phyloP scores from a whole-genome alignment of 2,888 invertebrate species.

The Dryomyza anilis region DNA sequence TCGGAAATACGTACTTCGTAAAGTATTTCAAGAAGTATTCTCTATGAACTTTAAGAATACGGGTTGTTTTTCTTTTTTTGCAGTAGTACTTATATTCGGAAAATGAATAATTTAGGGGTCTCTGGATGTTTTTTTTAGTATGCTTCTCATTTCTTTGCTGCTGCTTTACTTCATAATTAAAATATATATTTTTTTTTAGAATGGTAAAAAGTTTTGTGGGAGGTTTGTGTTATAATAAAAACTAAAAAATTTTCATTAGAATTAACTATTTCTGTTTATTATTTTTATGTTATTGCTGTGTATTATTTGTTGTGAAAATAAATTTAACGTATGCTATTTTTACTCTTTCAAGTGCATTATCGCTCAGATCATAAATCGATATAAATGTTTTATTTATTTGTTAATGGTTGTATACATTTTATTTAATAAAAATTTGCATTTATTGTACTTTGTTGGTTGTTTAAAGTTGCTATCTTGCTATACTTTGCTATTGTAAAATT shows the following conservation, averaged over 20 bases:
- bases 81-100: conserved; percentile 8
- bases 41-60: too few relatives aligned
- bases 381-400: neutral
- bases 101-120: conserved; percentile 10
- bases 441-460: conserved; percentile 27
- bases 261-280: neutral
- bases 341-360: conserved; percentile 14
- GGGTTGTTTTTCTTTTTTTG: conserved; percentile 29
- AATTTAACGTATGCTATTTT: conserved; percentile 26
- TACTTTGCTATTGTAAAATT: neutral
- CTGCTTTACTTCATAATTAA: conserved; percentile 26
- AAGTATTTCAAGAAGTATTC: too few relatives aligned
- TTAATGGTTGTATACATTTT: conserved; percentile 16
- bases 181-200: too few relatives aligned
- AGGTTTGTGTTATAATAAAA: too few relatives aligned
- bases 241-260: conserved; percentile 9
- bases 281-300: neutral
- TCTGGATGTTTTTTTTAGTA: conserved; percentile 32
- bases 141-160: conserved; percentile 18
- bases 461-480: neutral
- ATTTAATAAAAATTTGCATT: conserved; percentile 29
- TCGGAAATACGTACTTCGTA: conserved; percentile 21
- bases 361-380: too few relatives aligned
- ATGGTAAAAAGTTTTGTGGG: too few relatives aligned
- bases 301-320: conserved; percentile 2